These are phyloP conservation scores for Haplochromis vanheusdeni DNA, from an alignment of 2,113 vertebrate species.

Conservation along the genomic window DNA sequence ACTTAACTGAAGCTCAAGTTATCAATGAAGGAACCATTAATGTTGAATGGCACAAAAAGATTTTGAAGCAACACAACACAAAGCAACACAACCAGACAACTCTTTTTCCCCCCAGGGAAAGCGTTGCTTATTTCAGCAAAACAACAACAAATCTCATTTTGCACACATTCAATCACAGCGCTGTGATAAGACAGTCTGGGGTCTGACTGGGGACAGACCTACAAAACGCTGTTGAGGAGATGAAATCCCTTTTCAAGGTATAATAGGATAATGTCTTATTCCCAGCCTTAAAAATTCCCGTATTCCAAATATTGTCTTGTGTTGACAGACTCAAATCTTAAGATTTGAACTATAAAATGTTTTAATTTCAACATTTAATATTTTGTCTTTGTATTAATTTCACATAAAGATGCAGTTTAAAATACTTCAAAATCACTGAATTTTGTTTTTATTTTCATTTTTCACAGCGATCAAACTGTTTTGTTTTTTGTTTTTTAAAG, in stretches of 20 bases:
- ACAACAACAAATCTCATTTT: neutral
- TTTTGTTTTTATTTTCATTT: neutral
- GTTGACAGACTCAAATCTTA: neutral
- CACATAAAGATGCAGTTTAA: neutral
- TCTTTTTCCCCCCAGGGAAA: accelerated
- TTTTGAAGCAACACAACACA: neutral
- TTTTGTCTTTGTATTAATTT: neutral
- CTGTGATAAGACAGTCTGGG: neutral
- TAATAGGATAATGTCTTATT: neutral
- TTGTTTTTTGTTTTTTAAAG: neutral
- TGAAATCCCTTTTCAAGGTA: neutral
- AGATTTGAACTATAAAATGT: neutral
- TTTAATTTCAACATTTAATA: neutral
- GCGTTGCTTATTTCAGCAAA: neutral
- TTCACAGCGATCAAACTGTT: neutral
- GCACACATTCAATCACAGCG: neutral
- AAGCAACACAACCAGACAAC: neutral
- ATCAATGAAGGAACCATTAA: neutral
- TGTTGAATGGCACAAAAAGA: neutral
- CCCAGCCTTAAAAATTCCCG: accelerated
- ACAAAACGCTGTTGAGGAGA: neutral
- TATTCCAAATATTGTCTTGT: neutral
- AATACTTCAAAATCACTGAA: neutral
- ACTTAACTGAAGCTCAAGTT: neutral
- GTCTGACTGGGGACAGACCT: neutral